Evolutionary conservation across 1,140 invertebrate genomes (phyloP), one percentile per base, ranked within the genome.

Genomic region (Penaeus japonicus): DNA sequence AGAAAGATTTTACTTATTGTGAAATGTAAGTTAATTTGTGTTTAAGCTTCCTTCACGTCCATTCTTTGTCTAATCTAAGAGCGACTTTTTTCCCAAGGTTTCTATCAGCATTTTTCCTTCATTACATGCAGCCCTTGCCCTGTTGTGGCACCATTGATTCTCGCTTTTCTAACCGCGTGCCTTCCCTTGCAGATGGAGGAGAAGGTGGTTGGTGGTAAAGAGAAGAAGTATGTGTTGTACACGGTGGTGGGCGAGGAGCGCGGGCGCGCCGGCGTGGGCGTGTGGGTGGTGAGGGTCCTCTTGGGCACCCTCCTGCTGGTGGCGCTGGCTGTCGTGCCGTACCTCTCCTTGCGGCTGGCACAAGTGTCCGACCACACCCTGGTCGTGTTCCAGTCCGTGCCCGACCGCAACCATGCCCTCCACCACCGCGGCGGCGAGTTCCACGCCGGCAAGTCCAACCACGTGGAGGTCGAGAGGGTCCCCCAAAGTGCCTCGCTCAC

Each of bases 191-290:
- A 90, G 89, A 90, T 90, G 89, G 89, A 89, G 89, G 89, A 90
- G 89, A 87, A 88, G 84, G 85, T 85, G 87, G 88, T 86, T 24
- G 89, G 87, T 75, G 89, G 87, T 30, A 89, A 89, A 83, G 89
- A 90, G 79, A 90, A 90, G 73, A 90, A 90, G 77, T 90, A 90
- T 62, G 89, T 90, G 15, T 65, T 90, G 22, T 90, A 90, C 78
- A 90, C 89, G 1, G 89, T 90, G 62, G 89, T 90, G 7, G 87
- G 87, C 4, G 87, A 90, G 53, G 89, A 90, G 82, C 35, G 87
- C 1, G 87, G 86, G 65, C 84, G 87, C 32, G 83, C 83, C 15
- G 84, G 87, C 27, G 55, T 70, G 22, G 89, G 87, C 17, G 79
- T 81, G n/a, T 86, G 84, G 75, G 53, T 90, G 30, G 88, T 86